phyloP scores from a whole-genome alignment of 2,113 vertebrate species.

The Bubo blakistoni region DNA sequence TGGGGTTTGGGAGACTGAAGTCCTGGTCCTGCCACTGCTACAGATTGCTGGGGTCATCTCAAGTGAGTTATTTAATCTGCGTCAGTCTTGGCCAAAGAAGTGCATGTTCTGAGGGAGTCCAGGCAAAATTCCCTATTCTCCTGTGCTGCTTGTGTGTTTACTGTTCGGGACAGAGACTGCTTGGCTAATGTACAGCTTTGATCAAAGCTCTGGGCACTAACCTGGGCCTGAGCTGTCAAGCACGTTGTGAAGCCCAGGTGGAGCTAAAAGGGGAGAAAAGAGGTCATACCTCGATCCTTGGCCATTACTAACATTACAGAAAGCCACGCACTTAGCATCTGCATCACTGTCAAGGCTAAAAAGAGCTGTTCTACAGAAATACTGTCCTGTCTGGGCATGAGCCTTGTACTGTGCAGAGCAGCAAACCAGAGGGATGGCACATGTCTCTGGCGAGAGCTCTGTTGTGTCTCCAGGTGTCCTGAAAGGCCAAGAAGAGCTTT shows the following conservation, averaged over 20 bases:
- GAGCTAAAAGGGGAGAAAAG: not conserved
- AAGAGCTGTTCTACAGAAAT: not conserved
- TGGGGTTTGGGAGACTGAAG: not conserved
- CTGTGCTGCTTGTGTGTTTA: not conserved
- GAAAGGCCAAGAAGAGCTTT: not conserved
- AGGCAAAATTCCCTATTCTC: not conserved
- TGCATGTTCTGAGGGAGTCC: not conserved
- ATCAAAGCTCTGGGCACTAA: not conserved
- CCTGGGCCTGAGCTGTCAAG: not conserved
- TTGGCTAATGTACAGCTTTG: not conserved
- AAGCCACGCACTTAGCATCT: not conserved
- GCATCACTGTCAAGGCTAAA: fast-evolving
- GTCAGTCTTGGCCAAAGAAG: not conserved
- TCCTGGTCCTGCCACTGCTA: not conserved
- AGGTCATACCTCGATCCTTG: fast-evolving
- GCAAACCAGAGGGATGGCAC: not conserved
- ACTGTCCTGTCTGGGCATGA: not conserved
- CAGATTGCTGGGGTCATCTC: not conserved
- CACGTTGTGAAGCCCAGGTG: not conserved
- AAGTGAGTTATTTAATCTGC: not conserved
- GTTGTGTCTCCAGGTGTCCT: too few relatives aligned
- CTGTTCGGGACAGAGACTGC: not conserved
- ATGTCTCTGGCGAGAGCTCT: not conserved
- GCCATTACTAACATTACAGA: fast-evolving
- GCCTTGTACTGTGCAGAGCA: not conserved